Conservation (phyloP, 2,888 invertebrate genomes). For the Sturmia bella region DNA sequence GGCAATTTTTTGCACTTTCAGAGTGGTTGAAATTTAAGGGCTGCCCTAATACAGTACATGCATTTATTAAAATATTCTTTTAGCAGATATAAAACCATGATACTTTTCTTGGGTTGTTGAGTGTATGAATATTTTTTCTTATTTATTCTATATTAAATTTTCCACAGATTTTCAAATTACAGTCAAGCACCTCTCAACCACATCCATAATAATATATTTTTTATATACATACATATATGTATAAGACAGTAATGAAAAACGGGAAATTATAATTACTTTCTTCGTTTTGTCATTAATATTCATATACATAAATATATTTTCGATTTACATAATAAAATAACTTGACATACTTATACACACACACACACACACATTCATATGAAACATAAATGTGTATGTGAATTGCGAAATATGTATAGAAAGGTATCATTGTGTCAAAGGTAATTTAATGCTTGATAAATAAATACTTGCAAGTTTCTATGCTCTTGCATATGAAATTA, state of each 20-base stretch:
- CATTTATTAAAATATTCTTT: too few relatives aligned
- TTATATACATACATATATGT: background rate
- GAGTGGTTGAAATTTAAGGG: too few relatives aligned
- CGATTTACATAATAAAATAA: conserved; percentile 5
- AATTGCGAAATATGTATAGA: background rate
- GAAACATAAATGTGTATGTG: background rate
- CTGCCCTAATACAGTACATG: too few relatives aligned
- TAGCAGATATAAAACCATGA: too few relatives aligned
- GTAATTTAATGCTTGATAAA: conserved; percentile 44
- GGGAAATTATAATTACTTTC: background rate
- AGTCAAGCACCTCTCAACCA: background rate
- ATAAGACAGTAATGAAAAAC: background rate
- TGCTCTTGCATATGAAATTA: background rate
- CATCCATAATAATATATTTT: background rate
- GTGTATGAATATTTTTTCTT: too few relatives aligned
- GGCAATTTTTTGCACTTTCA: too few relatives aligned
- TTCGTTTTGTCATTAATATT: background rate
- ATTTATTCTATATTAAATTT: background rate
- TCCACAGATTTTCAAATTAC: background rate
- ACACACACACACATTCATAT: too few relatives aligned
- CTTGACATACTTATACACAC: background rate
- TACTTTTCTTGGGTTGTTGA: too few relatives aligned
- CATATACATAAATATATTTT: background rate
- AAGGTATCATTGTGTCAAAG: conserved; percentile 37
- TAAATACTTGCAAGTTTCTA: background rate